Evolutionary conservation across 2,113 vertebrate species (phyloP).

Genomic region (Toxotes chatareus): DNA sequence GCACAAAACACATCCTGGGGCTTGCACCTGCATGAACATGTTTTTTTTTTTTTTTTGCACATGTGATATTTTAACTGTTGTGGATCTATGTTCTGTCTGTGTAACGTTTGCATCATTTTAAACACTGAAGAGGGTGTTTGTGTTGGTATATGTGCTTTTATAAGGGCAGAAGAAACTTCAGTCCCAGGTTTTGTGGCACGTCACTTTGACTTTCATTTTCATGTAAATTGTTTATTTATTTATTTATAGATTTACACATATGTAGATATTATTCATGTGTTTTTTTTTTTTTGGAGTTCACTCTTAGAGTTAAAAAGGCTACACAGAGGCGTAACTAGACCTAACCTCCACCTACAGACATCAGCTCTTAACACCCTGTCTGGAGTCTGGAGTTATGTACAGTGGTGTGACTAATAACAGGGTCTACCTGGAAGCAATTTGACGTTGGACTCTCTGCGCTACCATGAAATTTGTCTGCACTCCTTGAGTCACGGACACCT

Average conservation of each 20-base stretch:
- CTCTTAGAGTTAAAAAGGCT: constrained; percentile 2
- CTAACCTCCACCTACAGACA: constrained; percentile 54
- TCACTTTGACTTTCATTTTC: not conserved
- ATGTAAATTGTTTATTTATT: not conserved
- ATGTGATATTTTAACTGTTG: constrained; percentile 19
- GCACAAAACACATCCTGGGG: constrained; percentile 34
- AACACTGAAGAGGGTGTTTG: not conserved
- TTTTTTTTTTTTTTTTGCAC: not conserved
- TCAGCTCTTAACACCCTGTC: constrained; percentile 70
- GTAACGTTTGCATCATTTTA: not conserved
- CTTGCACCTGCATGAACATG: constrained; percentile 55
- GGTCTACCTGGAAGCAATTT: constrained; percentile 77
- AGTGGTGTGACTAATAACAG: constrained; percentile 77
- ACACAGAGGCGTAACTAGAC: constrained; percentile 47
- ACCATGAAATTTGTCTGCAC: constrained; percentile 74
- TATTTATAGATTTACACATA: not conserved
- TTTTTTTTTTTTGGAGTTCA: not conserved
- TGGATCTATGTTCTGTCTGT: not conserved
- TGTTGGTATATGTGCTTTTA: not conserved
- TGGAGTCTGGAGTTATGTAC: constrained; percentile 74
- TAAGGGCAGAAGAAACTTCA: not conserved
- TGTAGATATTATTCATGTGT: not conserved
- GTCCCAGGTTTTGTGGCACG: not conserved
- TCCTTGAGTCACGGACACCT: constrained; percentile 65
- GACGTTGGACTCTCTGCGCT: constrained; percentile 58